These are phyloP conservation scores for Caranx ignobilis DNA, from an alignment of 2,113 vertebrate species.

Conservation along the genomic window DNA sequence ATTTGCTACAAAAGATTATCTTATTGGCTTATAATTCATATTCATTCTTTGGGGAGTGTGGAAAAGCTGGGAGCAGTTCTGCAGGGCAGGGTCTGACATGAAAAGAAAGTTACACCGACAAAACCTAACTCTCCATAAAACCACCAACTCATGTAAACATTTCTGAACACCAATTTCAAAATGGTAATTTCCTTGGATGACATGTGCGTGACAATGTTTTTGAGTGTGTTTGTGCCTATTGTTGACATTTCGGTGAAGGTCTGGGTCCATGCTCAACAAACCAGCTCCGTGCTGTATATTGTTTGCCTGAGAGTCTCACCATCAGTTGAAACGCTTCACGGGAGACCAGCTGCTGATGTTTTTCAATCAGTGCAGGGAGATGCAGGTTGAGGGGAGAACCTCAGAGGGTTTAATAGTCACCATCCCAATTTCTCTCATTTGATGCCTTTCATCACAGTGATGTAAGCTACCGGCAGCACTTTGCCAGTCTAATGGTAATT, in stretches of 20 bases:
- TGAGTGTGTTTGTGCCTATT: no score
- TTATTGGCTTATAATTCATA: no score
- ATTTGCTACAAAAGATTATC: no score
- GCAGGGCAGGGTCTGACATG: no score
- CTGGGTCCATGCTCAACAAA: not conserved
- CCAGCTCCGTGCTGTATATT: not conserved
- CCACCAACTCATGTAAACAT: no score
- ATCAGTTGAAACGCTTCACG: not conserved
- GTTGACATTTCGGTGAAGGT: not conserved
- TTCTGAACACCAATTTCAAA: no score
- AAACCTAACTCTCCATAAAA: no score
- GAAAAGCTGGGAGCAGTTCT: no score
- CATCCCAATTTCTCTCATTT: not conserved
- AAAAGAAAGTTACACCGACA: no score
- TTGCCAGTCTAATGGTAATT: slow-evolving; percentile 11
- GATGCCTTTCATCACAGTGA: slow-evolving; percentile 16
- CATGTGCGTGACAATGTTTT: no score
- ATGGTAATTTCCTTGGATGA: no score
- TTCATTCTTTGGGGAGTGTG: no score
- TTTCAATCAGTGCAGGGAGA: slow-evolving; percentile 2
- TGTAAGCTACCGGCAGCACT: not conserved
- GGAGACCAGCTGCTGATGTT: slow-evolving; percentile 4
- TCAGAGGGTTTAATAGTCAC: slow-evolving; percentile 11
- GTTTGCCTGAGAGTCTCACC: not conserved
- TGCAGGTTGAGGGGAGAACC: not conserved